Evolutionary conservation across 2,888 invertebrate species (phyloP).

Genomic region (Yponomeuta sedellus): DNA sequence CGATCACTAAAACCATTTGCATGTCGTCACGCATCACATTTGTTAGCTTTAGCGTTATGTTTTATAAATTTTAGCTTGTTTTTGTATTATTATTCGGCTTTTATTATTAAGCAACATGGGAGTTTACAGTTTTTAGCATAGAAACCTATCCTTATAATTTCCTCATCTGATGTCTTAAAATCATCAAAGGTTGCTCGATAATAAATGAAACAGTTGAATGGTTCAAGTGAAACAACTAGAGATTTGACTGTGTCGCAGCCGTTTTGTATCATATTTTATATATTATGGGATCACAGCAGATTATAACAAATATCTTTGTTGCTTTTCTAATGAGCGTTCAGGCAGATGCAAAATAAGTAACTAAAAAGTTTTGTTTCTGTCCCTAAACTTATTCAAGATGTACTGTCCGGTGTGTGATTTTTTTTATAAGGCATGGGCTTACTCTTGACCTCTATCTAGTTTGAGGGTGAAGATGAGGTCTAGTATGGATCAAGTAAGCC

Average conservation of each 20-base stretch:
- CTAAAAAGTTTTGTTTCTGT: no score
- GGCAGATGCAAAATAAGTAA: not conserved
- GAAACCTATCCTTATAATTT: not conserved
- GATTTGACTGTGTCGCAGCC: constrained; percentile 35
- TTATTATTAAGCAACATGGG: not conserved
- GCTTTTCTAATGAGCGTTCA: constrained; percentile 27
- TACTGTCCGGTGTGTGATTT: not conserved
- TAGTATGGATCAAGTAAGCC: no score
- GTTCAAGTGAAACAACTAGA: not conserved
- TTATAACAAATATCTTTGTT: constrained; percentile 43
- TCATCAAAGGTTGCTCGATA: not conserved
- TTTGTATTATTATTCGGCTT: constrained; percentile 33
- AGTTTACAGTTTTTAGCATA: not conserved
- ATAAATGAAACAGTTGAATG: not conserved
- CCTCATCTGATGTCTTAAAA: no score
- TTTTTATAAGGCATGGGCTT: no score
- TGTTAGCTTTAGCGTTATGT: constrained; percentile 62
- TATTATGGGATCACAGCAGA: constrained; percentile 59
- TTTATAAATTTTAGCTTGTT: constrained; percentile 52
- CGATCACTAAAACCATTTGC: constrained; percentile 68
- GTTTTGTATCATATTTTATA: constrained; percentile 32
- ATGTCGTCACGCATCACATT: constrained; percentile 59
- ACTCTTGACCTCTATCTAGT: no score
- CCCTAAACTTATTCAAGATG: not conserved
- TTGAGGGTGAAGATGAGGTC: no score